Conservation (phyloP, 2,113 vertebrate genomes). For the Parus major region DNA sequence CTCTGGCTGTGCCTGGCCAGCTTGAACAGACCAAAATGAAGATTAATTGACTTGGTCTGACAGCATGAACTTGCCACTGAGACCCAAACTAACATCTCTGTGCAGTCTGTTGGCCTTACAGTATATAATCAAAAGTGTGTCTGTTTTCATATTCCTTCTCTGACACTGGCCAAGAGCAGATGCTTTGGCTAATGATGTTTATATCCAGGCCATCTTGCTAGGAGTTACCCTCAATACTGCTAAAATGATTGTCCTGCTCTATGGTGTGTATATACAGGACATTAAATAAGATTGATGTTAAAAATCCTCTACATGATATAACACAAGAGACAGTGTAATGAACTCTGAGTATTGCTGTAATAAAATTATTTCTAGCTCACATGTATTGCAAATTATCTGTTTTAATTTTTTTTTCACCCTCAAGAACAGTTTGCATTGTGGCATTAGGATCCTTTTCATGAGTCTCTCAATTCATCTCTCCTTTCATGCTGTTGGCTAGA, state of each 20-base stretch:
- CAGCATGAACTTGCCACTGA: neutral
- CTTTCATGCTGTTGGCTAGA: neutral
- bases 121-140: neutral
- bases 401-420: neutral
- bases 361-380: neutral
- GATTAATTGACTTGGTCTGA: neutral
- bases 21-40: neutral
- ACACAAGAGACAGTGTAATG: neutral
- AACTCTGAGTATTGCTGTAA: neutral
- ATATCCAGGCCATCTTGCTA: neutral
- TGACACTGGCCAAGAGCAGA: neutral
- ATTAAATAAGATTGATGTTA: neutral
- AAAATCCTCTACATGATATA: neutral
- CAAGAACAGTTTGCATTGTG: neutral
- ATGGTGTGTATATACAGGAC: neutral
- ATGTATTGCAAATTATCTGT: neutral
- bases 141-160: neutral
- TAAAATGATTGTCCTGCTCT: neutral
- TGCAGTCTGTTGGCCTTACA: neutral
- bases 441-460: neutral
- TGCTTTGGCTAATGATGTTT: slow-evolving; percentile 1
- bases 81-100: neutral
- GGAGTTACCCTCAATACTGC: neutral
- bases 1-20: neutral
- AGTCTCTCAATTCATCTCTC: neutral